These are phyloP conservation scores for Oasisia sp. DNA, from an alignment of 2,888 invertebrate genomes.

Conservation along the genomic window DNA sequence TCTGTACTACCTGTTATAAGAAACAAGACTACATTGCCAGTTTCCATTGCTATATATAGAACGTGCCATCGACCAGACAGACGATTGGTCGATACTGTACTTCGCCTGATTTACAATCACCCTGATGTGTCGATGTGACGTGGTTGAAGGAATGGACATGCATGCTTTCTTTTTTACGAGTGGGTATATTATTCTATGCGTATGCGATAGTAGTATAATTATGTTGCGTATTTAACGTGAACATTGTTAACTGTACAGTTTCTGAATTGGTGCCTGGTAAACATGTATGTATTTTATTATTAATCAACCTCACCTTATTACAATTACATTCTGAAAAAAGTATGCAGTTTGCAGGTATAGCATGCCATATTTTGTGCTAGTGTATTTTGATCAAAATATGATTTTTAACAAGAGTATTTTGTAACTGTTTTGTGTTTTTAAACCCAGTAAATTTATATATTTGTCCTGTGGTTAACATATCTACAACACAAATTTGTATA, in stretches of 20 bases:
- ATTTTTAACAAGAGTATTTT: no score
- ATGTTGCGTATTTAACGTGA: no score
- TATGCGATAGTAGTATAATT: not conserved
- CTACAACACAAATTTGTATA: no score
- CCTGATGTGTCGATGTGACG: not conserved
- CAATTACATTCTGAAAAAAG: not conserved
- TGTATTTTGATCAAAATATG: no score
- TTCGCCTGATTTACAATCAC: not conserved
- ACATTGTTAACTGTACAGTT: not conserved
- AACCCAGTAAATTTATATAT: no score
- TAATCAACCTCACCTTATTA: no score
- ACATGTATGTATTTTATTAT: not conserved
- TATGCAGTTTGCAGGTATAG: not conserved
- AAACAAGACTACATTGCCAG: not conserved
- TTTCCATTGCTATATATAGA: not conserved
- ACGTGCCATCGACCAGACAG: not conserved
- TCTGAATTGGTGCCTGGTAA: not conserved
- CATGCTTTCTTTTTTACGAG: not conserved
- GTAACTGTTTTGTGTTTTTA: no score
- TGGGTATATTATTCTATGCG: not conserved
- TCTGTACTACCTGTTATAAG: not conserved
- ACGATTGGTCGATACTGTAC: not conserved
- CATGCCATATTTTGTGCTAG: not conserved
- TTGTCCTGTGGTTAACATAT: no score
- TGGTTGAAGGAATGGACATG: not conserved